Base-by-base conservation (phyloP, 2,888 invertebrate genomes). In the Trichopria drosophilae region DNA sequence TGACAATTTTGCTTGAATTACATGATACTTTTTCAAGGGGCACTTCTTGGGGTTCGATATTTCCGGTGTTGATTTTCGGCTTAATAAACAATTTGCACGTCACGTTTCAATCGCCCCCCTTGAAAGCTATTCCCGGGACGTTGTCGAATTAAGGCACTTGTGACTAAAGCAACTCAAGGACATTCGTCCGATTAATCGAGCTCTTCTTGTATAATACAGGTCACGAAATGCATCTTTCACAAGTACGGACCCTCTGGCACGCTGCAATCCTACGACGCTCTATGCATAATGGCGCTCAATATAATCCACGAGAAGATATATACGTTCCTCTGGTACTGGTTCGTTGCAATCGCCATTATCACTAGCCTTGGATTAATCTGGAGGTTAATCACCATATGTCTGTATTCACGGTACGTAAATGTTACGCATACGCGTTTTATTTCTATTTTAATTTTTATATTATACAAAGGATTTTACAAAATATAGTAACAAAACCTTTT, bases 231-330 rank as follows among this genome's bases (percentile, higher is more conserved):
- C 73, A 84, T 84, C 39, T 94, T 94, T 79, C 86, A 88, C 77
- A 93, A 92, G 75, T 93, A 85, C 75, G 93, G 93, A 78, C 84
- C 90, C 1, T 87, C 90, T 1, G 93, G 93, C 0, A 82, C 86
- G 2, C 84, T 93, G 48, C 90, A 93, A 77, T 83, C 84, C 61
- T 88, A 91, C 75, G 93, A 94, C 67, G 90, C 91, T 0, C 81
- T 91, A 22, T 91, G 90, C 62, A 87, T 94, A 35, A 88, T 93
- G 84, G 91, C 93, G 0, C 79, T 93, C 39, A 94, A 94, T 77
- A 86, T 93, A 62, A 86, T 93, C 68, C 93, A 93, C 73, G 93
- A 94, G 77, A 93, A 94, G 77, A 92, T 93, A 63, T 93, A 88
- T 77, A 82, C 85, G 0, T 84, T 90, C 60, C 78, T 92, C 5